Evolutionary conservation across 1,140 invertebrate genomes (phyloP).

Genomic region (Druon quercuslanigerum): DNA sequence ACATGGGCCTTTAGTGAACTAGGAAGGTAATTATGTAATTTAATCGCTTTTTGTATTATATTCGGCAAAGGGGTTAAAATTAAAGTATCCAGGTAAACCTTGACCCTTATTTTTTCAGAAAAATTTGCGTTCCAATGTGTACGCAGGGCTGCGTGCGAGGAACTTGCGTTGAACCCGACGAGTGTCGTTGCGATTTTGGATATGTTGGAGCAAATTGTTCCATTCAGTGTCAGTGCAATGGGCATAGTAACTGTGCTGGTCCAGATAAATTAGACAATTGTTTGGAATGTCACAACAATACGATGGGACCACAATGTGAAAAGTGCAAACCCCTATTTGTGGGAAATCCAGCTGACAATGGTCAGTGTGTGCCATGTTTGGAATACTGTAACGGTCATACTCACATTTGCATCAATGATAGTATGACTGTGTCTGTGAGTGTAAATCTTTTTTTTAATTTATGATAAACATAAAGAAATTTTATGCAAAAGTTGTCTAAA

Average conservation of each 20-base stretch:
- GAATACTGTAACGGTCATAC: constrained; percentile 95
- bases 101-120: constrained; percentile 47
- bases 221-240: constrained; percentile 95
- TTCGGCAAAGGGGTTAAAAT: constrained; percentile 6
- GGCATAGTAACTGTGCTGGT: constrained; percentile 93
- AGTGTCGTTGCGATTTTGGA: constrained; percentile 94
- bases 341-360: constrained; percentile 91
- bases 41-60: background rate
- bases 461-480: background rate
- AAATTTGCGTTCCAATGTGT: constrained; percentile 88
- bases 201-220: constrained; percentile 96
- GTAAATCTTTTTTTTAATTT: constrained; percentile 15
- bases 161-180: constrained; percentile 88
- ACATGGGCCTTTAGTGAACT: constrained; percentile 62
- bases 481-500: constrained; percentile 20
- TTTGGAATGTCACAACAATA: constrained; percentile 93
- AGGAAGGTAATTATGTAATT: constrained; percentile 53
- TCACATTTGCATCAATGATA: constrained; percentile 84
- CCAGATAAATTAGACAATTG: constrained; percentile 89
- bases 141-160: constrained; percentile 93
- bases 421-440: constrained; percentile 74
- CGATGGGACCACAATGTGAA: constrained; percentile 90
- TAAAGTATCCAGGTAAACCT: constrained; percentile 27
- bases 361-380: constrained; percentile 89
- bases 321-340: constrained; percentile 93